Evolutionary conservation across 2,888 invertebrate species (phyloP).

Genomic region (Cecidostiba fungosa): DNA sequence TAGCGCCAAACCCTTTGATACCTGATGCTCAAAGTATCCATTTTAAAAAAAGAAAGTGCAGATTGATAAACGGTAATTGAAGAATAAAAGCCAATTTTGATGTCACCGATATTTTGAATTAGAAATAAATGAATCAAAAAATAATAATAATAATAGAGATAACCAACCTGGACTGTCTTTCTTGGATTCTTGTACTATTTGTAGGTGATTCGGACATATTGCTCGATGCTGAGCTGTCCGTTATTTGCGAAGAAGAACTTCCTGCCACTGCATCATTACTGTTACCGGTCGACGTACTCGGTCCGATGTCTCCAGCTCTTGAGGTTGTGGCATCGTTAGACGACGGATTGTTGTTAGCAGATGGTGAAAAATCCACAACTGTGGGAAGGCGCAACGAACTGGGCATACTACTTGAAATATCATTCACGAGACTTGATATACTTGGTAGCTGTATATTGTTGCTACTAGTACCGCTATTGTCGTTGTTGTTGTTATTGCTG

Average conservation of each 20-base stretch:
- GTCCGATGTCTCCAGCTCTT: neutral
- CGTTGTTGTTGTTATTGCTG: neutral
- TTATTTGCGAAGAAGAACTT: slow-evolving; percentile 54
- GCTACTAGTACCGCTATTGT: slow-evolving; percentile 33
- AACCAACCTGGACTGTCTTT: slow-evolving; percentile 63
- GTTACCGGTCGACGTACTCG: slow-evolving; percentile 34
- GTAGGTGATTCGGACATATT: slow-evolving; percentile 57
- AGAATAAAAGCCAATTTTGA: neutral
- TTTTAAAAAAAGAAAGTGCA: neutral
- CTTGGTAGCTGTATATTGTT: slow-evolving; percentile 65
- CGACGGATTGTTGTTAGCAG: neutral
- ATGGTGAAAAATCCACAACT: neutral
- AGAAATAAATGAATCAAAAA: neutral
- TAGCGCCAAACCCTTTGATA: slow-evolving; percentile 67
- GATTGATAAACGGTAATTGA: neutral
- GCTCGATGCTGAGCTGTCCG: slow-evolving; percentile 62
- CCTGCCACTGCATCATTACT: slow-evolving; percentile 20
- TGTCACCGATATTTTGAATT: too few relatives aligned
- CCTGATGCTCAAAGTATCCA: slow-evolving; percentile 25
- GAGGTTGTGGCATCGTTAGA: neutral
- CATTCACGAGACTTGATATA: slow-evolving; percentile 67
- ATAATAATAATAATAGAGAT: neutral
- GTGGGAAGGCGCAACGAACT: slow-evolving; percentile 20
- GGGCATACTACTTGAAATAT: slow-evolving; percentile 61
- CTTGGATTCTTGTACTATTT: slow-evolving; percentile 48